phyloP scores from a whole-genome alignment of 2,888 invertebrate genomes.

The Listrodromus nycthemerus region DNA sequence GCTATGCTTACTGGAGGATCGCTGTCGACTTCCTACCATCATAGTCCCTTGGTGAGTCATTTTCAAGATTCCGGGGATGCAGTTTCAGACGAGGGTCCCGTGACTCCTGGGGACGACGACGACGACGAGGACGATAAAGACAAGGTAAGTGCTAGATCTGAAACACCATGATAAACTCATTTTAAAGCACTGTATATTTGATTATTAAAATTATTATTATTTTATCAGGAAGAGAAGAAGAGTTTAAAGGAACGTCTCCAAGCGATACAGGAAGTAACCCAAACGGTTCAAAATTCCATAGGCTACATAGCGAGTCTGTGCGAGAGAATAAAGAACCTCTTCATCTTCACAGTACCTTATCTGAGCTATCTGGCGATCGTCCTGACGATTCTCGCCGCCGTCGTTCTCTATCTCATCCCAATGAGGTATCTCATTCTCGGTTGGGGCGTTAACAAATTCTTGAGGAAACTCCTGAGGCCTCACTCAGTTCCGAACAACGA shows the following conservation, averaged over 20 bases:
- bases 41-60: conserved; percentile 71
- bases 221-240: conserved; percentile 95
- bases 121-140: conserved; percentile 97
- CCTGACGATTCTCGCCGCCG: conserved; percentile 89
- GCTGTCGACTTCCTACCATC: conserved; percentile 69
- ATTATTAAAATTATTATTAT: background rate
- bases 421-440: conserved; percentile 94
- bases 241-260: conserved; percentile 96
- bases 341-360: conserved; percentile 98
- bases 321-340: conserved; percentile 97
- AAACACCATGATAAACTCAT: background rate
- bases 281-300: conserved; percentile 97
- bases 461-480: conserved; percentile 95
- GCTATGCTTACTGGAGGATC: conserved; percentile 83
- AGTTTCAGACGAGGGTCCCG: conserved; percentile 77
- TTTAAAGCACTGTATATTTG: background rate
- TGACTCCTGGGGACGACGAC: conserved; percentile 85
- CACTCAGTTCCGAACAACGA: conserved; percentile 99
- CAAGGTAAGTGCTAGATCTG: conserved; percentile 86
- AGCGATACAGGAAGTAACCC: conserved; percentile 98
- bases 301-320: conserved; percentile 97
- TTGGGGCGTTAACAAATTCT: conserved; percentile 99
- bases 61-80: conserved; percentile 75
- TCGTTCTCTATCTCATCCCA: conserved; percentile 95
- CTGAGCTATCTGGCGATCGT: conserved; percentile 96